phyloP scores from a whole-genome alignment of 2,113 vertebrate species.

The Struthio camelus region DNA sequence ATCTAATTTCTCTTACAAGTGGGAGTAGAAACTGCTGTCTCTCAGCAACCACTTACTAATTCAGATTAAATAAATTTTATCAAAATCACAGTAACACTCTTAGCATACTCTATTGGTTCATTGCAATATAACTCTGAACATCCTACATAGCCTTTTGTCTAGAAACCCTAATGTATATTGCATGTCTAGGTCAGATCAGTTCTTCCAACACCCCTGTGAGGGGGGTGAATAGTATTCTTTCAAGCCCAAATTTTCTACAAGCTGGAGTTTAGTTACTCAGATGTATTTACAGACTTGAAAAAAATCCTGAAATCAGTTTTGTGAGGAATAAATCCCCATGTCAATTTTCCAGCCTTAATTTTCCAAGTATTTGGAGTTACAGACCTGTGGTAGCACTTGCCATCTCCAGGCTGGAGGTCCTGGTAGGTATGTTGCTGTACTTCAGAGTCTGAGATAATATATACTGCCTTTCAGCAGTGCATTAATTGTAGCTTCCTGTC shows the following conservation, averaged over 20 bases:
- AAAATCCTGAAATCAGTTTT: neutral
- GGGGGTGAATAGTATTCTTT: neutral
- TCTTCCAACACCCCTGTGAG: neutral
- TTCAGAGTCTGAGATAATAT: neutral
- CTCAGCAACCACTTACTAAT: conserved; percentile 34
- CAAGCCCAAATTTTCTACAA: neutral
- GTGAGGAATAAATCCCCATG: neutral
- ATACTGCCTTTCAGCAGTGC: neutral
- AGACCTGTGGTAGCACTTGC: neutral
- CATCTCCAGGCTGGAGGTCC: neutral
- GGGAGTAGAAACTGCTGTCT: conserved; percentile 18
- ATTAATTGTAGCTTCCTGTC: neutral
- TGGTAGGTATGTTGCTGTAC: neutral
- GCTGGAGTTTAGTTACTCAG: neutral
- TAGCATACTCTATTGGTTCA: neutral
- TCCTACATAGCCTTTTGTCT: conserved; percentile 11
- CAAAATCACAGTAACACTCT: neutral
- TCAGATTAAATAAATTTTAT: conserved; percentile 43
- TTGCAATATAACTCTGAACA: conserved; percentile 10
- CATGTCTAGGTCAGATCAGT: neutral
- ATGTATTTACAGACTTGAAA: neutral
- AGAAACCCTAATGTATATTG: neutral
- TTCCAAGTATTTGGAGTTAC: neutral
- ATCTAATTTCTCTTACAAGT: conserved; percentile 1
- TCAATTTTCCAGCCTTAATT: neutral